Evolutionary conservation across 2,797 vertebrate species (phyloP), one percentile per base, ranked within the genome.

Genomic region (Acrocephalus scirpaceus): DNA sequence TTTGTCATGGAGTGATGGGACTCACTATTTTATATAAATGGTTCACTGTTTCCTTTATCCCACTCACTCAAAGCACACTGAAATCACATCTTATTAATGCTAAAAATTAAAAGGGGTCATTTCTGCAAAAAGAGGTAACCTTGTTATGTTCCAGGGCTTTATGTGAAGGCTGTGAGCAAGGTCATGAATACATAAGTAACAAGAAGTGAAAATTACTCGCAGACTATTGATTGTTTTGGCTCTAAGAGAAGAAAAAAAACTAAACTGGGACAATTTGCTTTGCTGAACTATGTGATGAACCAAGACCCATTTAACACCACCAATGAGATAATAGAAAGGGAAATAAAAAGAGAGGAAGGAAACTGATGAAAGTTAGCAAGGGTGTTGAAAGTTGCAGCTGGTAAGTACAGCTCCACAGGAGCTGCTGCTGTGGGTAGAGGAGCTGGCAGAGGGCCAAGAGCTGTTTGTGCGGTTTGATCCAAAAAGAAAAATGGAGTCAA

Each of bases 291-390:
- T 1, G 3, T 17, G 7, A 9, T 53, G 40, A 92, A 81, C 70
- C 69, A 87, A 92, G 64, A 64, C 50, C 5, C 2, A 0, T 64
- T 89, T 89, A 53, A 91, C 16, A 60, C 11, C 0, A 2, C 34
- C 32, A 57, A 57, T 76, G 19, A 90, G 78, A 75, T 69, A 80
- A 79, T 22, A 93, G 44, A 42, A 88, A 76, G n/a, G 22, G 13
- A 13, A 71, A 67, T 67, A 44, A 77, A 86, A 83, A 79, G 23
- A 47, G 57, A 93, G 83, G 83, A 90, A 93, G 65, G 81, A 96
- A 95, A 64, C 14, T 72, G 62, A 77, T 42, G 16, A 75, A 83
- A 81, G 47, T 61, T 51, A 71, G 25, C 23, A 13, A 72, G 36
- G 5, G 26, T 81, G 58, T 53, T 92, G 65, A 57, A 85, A 76